Conservation (phyloP, 2,797 vertebrate genomes). For the Morus bassanus region DNA sequence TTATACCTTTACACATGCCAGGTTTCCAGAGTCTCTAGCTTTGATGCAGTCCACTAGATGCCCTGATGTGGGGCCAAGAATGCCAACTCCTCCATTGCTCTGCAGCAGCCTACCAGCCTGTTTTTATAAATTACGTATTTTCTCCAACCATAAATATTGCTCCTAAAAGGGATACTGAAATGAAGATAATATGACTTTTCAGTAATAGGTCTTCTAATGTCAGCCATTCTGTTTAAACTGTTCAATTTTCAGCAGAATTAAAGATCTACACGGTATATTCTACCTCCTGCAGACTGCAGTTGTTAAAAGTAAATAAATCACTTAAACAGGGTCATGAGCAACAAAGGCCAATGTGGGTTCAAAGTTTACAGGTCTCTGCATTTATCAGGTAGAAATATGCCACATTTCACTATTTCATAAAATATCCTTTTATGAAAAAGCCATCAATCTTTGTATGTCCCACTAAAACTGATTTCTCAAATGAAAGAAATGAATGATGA, state of each 20-base stretch:
- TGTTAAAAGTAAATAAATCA: constrained; percentile 85
- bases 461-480: constrained; percentile 77
- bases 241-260: constrained; percentile 62
- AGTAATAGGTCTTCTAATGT: not conserved
- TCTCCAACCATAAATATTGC: constrained; percentile 37
- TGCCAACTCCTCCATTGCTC: constrained; percentile 5
- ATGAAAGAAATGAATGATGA: constrained; percentile 81
- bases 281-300: constrained; percentile 66
- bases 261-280: constrained; percentile 49
- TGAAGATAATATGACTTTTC: constrained; percentile 18
- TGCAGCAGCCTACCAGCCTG: not conserved
- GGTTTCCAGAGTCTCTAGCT: not conserved
- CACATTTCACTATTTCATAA: constrained; percentile 77
- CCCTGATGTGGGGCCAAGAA: not conserved
- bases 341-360: constrained; percentile 86
- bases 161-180: constrained; percentile 36
- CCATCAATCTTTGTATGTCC: constrained; percentile 75
- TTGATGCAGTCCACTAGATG: not conserved
- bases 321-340: constrained; percentile 85
- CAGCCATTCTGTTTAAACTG: constrained; percentile 55
- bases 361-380: constrained; percentile 83
- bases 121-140: constrained; percentile 24
- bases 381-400: constrained; percentile 92
- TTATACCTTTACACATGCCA: not conserved
- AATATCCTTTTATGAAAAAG: constrained; percentile 80